phyloP scores from a whole-genome alignment of 2,888 invertebrate species.

The Sarcophaga rosellei region DNA sequence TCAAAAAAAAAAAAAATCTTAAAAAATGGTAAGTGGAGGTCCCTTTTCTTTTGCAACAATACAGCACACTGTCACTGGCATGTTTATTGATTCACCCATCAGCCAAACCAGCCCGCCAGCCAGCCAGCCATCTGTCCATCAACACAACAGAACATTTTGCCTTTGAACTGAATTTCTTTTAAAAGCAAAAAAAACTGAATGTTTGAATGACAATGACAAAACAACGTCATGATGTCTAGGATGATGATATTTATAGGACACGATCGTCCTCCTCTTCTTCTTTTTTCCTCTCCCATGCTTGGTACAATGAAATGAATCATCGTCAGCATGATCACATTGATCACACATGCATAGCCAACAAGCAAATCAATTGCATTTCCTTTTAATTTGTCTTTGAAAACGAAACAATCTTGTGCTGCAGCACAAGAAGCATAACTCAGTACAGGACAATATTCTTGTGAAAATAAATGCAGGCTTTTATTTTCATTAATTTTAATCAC shows the following conservation, averaged over 20 bases:
- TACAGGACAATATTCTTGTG: neutral
- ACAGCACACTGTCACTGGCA: neutral
- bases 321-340: neutral
- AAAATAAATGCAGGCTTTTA: slow-evolving; percentile 55
- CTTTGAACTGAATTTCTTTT: too few relatives aligned
- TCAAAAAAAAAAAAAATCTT: too few relatives aligned
- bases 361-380: slow-evolving; percentile 46
- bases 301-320: slow-evolving; percentile 31
- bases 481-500: slow-evolving; percentile 60
- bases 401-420: neutral
- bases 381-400: slow-evolving; percentile 34
- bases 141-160: too few relatives aligned
- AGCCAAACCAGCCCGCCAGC: neutral
- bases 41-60: neutral
- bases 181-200: too few relatives aligned
- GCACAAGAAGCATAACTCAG: too few relatives aligned
- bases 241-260: slow-evolving; percentile 59
- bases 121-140: too few relatives aligned
- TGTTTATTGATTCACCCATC: slow-evolving; percentile 47
- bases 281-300: neutral
- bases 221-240: slow-evolving; percentile 60
- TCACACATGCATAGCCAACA: neutral
- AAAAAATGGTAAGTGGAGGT: neutral
- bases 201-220: neutral
- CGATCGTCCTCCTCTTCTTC: neutral